Percentiles rank a stretch among this genome's conserved stretches.
These are phyloP conservation scores for Drosophila testacea DNA, from an alignment of 2,888 invertebrate genomes.

Conservation along the genomic window DNA sequence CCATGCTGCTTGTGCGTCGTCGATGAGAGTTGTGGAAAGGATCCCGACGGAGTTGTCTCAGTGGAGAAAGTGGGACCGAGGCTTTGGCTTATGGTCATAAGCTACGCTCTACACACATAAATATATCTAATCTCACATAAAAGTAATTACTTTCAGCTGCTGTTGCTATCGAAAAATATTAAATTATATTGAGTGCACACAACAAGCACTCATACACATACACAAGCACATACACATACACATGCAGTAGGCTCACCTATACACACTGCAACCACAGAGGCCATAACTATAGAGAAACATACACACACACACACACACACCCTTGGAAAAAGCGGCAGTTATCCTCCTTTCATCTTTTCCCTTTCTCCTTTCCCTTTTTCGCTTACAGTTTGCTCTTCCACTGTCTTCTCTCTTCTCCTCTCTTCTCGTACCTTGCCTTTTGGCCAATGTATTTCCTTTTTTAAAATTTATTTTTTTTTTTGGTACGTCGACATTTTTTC, in stretches of 20 bases:
- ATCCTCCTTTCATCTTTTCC: not conserved
- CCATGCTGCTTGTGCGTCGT: not conserved
- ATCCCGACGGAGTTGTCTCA: not conserved
- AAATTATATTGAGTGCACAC: constrained; percentile 78
- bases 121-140: constrained; percentile 78
- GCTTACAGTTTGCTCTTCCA: not conserved
- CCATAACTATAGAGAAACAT: constrained; percentile 26
- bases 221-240: constrained; percentile 11
- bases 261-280: constrained; percentile 23
- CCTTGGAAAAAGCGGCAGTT: constrained; percentile 20
- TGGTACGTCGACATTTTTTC: constrained; percentile 68
- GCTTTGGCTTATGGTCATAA: constrained; percentile 46
- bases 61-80: not conserved
- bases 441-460: constrained; percentile 54
- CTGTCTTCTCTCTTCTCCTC: constrained; percentile 13
- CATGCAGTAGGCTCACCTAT: constrained; percentile 17
- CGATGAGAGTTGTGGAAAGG: not conserved
- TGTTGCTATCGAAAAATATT: constrained; percentile 79
- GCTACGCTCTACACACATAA: constrained; percentile 57
- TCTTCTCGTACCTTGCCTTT: constrained; percentile 11
- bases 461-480: constrained; percentile 47
- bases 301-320: not conserved
- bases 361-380: not conserved
- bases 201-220: too few species aligned
- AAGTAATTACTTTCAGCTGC: constrained; percentile 80